Percentiles rank a stretch among this genome's conserved stretches.
Evolutionary conservation across 2,113 vertebrate genomes (phyloP).

Genomic region (Anoplopoma fimbria): DNA sequence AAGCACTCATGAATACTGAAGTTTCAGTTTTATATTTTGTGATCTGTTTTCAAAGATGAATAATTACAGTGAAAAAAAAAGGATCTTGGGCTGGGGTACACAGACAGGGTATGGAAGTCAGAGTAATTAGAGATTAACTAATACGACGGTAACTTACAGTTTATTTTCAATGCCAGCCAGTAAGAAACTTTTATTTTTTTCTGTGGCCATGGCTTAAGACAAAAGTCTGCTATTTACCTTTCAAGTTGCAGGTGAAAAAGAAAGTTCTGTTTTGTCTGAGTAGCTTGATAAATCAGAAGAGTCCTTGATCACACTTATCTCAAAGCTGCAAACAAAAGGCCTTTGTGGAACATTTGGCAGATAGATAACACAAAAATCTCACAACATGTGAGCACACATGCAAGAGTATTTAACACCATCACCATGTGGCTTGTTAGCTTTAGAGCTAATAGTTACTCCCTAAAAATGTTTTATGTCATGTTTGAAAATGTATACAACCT

Average conservation of each 20-base stretch:
- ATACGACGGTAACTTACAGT: neutral
- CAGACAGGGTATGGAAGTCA: neutral
- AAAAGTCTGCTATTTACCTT: neutral
- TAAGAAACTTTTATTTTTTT: neutral
- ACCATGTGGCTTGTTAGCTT: neutral
- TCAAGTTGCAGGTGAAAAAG: neutral
- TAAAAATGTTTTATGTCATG: too few species aligned
- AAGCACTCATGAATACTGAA: conserved; percentile 30
- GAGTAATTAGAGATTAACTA: neutral
- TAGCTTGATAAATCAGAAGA: neutral
- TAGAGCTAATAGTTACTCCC: neutral
- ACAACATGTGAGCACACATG: neutral
- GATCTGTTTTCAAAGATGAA: neutral
- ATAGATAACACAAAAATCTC: too few species aligned
- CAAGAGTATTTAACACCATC: neutral
- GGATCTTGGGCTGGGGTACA: neutral
- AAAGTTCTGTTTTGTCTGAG: neutral
- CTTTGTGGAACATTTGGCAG: neutral
- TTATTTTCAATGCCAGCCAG: neutral
- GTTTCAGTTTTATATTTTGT: conserved; percentile 17
- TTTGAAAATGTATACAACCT: neutral
- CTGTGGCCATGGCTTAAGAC: neutral
- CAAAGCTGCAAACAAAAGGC: neutral
- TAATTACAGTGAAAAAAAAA: neutral
- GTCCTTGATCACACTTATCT: neutral